Percentiles rank a stretch among this genome's conserved stretches.
These are phyloP conservation scores for Threskiornis aethiopicus DNA, from an alignment of 2,797 vertebrate genomes.

Conservation along the genomic window DNA sequence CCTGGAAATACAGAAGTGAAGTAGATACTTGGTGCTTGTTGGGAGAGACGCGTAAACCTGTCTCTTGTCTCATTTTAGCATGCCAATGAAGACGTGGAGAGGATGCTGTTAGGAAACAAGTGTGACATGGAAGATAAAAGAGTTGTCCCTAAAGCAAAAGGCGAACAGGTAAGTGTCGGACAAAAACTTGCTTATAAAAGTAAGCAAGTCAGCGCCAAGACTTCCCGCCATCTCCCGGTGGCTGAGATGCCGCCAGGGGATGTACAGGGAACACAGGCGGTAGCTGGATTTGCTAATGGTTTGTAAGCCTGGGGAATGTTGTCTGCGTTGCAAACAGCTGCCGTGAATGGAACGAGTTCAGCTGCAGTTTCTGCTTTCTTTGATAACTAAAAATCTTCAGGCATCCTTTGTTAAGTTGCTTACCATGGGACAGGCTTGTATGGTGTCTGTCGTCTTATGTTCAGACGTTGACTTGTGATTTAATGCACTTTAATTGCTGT, in stretches of 20 bases:
- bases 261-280: neutral
- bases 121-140: constrained; percentile 99
- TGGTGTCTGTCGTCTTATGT: rapidly evolving
- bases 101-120: constrained; percentile 99
- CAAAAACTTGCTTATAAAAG: neutral
- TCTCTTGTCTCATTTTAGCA: constrained; percentile 79
- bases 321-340: neutral
- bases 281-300: neutral
- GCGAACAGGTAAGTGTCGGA: constrained; percentile 88
- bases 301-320: neutral
- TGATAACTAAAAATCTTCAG: neutral
- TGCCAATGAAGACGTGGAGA: constrained; percentile 98
- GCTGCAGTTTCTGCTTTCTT: neutral
- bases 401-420: neutral
- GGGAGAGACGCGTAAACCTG: neutral
- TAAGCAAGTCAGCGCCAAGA: rapidly evolving
- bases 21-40: rapidly evolving
- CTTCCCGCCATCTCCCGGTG: neutral
- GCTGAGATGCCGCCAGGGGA: rapidly evolving
- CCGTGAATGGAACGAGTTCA: neutral
- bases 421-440: rapidly evolving
- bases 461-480: neutral
- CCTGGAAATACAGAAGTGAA: rapidly evolving
- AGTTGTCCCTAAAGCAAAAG: constrained; percentile 96
- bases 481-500: neutral